Evolutionary conservation across 2,797 vertebrate genomes (phyloP).

Genomic region (Lepilemur ruficaudatus): DNA sequence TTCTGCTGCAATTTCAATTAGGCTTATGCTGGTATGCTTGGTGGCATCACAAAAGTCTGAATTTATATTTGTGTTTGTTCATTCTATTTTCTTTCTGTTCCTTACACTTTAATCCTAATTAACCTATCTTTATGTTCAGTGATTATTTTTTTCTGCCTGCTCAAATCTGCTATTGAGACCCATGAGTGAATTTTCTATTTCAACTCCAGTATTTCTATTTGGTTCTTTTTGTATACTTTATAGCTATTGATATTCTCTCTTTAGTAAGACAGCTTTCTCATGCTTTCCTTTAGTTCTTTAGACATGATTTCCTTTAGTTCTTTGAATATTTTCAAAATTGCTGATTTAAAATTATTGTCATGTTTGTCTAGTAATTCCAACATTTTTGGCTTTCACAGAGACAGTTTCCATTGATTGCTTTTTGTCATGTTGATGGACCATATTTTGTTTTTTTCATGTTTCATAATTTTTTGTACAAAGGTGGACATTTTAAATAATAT

Average conservation of each 20-base stretch:
- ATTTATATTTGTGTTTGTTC: not conserved
- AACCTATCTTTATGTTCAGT: not conserved
- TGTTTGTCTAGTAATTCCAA: not conserved
- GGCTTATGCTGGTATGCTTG: not conserved
- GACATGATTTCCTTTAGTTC: not conserved
- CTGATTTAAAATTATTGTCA: not conserved
- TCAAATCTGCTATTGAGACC: not conserved
- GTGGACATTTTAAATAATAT: not conserved
- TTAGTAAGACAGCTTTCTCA: not conserved
- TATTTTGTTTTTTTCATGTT: not conserved
- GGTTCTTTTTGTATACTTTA: not conserved
- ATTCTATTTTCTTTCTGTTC: not conserved
- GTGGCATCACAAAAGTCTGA: not conserved
- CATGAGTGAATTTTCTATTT: not conserved
- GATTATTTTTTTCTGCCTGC: not conserved
- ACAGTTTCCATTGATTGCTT: not conserved
- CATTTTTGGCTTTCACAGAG: not conserved
- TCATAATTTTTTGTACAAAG: not conserved
- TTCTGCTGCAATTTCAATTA: not conserved
- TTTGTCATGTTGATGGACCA: not conserved
- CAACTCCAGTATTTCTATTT: not conserved
- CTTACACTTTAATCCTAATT: not conserved
- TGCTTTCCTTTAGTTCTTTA: not conserved
- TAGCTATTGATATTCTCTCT: not conserved
- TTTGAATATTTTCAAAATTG: not conserved